Percentiles rank a stretch among this genome's conserved stretches.
Evolutionary conservation across 2,113 vertebrate genomes (phyloP).

Genomic region (Podarcis muralis): DNA sequence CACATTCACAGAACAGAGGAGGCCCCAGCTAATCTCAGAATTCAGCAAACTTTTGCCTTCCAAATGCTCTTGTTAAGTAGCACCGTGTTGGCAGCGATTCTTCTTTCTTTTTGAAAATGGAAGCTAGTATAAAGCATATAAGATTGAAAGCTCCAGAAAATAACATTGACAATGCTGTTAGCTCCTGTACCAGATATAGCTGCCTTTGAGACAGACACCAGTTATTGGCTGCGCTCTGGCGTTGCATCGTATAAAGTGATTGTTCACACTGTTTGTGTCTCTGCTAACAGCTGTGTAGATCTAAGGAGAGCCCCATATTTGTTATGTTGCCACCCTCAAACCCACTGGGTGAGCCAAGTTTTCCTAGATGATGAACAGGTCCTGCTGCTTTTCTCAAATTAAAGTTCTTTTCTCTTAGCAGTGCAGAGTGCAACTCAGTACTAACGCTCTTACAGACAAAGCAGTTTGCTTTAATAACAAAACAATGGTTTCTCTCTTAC

Average conservation of each 20-base stretch:
- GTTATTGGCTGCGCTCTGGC: not conserved
- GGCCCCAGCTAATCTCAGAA: not conserved
- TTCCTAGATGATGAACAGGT: not conserved
- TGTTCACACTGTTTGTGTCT: not conserved
- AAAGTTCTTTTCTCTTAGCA: slow-evolving; percentile 28
- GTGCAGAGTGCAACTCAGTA: slow-evolving; percentile 40
- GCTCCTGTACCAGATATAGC: slow-evolving; percentile 27
- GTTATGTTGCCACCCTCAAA: slow-evolving; percentile 24
- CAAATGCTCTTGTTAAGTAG: not conserved
- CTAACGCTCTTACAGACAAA: slow-evolving; percentile 51
- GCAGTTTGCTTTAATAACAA: not conserved
- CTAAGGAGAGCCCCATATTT: slow-evolving; percentile 35
- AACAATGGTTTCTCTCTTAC: slow-evolving; percentile 71
- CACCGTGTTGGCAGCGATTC: not conserved
- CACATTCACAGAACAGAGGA: not conserved
- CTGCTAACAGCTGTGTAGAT: slow-evolving; percentile 33
- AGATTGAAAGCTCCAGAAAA: not conserved
- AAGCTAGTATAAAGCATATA: not conserved
- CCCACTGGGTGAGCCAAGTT: slow-evolving; percentile 14
- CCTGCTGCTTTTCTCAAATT: slow-evolving; percentile 21
- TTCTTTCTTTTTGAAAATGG: not conserved
- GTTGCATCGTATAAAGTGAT: slow-evolving; percentile 20
- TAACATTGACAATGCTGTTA: not conserved
- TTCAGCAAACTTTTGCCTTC: not conserved
- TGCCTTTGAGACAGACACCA: not conserved